A percentile compares a stretch with the other conserved stretches of the same genome.
These are phyloP conservation scores for Nothura maculosa DNA, from an alignment of 2,797 vertebrate genomes.

Conservation along the genomic window DNA sequence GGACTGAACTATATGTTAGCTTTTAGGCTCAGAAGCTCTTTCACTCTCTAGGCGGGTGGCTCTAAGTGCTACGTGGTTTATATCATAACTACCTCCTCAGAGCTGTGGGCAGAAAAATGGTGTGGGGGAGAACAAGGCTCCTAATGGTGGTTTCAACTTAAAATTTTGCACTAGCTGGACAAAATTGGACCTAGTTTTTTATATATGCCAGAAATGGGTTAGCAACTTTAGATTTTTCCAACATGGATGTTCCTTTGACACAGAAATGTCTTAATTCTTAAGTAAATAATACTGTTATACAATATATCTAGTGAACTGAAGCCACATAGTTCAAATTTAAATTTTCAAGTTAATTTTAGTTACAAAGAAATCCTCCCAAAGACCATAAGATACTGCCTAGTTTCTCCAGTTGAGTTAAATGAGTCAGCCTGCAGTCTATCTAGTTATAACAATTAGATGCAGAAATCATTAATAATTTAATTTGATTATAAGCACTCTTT, in stretches of 20 bases:
- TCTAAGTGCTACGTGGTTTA: not conserved
- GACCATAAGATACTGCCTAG: constrained; percentile 1
- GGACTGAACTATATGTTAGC: not conserved
- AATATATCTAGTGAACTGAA: not conserved
- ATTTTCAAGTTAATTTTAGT: not conserved
- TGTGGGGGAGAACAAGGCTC: not conserved
- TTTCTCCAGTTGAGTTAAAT: constrained; percentile 45
- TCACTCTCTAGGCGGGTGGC: not conserved
- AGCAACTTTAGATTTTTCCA: not conserved
- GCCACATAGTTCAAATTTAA: not conserved
- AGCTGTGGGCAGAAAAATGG: not conserved
- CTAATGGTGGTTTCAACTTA: not conserved
- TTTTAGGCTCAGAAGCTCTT: not conserved
- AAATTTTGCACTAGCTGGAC: not conserved
- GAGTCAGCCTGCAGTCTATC: not conserved
- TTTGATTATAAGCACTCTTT: constrained; percentile 52
- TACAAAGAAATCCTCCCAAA: not conserved
- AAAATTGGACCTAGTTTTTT: not conserved
- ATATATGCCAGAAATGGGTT: not conserved
- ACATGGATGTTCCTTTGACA: not conserved
- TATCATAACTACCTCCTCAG: not conserved
- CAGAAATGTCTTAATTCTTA: not conserved
- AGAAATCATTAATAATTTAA: constrained; percentile 71
- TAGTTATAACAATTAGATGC: constrained; percentile 45
- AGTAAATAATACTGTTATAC: not conserved